Conservation (phyloP, 2,797 vertebrate species). For the Sebastes kiyomatsui region DNA sequence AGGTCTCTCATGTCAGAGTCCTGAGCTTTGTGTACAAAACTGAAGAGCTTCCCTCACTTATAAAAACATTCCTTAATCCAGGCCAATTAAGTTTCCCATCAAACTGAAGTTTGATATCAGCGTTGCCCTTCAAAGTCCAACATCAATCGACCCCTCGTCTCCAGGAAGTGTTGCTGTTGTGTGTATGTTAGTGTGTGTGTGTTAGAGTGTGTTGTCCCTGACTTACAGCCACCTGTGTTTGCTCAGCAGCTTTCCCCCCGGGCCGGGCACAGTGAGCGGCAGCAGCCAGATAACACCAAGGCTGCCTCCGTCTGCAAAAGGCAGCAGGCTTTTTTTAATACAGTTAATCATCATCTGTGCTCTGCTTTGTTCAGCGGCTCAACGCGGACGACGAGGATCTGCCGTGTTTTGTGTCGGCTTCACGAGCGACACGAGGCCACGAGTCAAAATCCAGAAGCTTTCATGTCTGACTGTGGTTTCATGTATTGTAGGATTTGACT, state of each 20-base stretch:
- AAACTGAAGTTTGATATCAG: neutral
- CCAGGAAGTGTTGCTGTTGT: slow-evolving; percentile 58
- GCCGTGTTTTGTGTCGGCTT: slow-evolving; percentile 12
- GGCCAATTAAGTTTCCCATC: neutral
- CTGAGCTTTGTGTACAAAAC: neutral
- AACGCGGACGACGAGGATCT: neutral
- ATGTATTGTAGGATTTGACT: neutral
- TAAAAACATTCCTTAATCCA: neutral
- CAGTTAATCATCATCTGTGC: slow-evolving; percentile 90
- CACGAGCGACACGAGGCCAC: slow-evolving; percentile 12
- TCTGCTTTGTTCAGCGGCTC: slow-evolving; percentile 41
- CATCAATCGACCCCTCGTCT: slow-evolving; percentile 20
- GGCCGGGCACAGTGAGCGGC: slow-evolving; percentile 85
- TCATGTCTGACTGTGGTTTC: slow-evolving; percentile 1
- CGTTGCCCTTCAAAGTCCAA: neutral
- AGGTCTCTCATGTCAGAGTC: neutral
- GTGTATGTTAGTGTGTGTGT: neutral
- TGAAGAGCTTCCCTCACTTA: neutral
- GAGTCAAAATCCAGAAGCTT: slow-evolving; percentile 24
- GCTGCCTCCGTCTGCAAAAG: slow-evolving; percentile 90
- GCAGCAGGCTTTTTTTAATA: slow-evolving; percentile 86
- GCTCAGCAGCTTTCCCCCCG: slow-evolving; percentile 92
- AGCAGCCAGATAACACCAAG: slow-evolving; percentile 86
- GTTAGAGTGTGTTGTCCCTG: slow-evolving; percentile 9
- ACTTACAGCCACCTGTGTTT: slow-evolving; percentile 89